Percentiles rank a stretch among this genome's conserved stretches.
Evolutionary conservation across 1,140 invertebrate species (phyloP).

Genomic region (Pogonomyrmex californicus): DNA sequence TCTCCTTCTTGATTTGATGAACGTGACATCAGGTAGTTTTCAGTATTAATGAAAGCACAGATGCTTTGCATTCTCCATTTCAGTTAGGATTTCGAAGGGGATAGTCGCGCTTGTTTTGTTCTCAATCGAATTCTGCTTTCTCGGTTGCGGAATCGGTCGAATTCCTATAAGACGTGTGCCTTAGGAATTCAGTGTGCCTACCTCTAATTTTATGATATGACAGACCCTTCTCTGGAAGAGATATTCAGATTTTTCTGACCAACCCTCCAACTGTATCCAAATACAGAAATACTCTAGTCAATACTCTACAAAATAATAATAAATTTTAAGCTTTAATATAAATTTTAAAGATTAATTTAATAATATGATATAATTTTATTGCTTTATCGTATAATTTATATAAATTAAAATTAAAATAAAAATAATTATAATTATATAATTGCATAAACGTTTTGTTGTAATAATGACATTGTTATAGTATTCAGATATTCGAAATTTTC

Average conservation of each 20-base stretch:
- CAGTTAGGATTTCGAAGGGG: slow-evolving; percentile 65
- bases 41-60: slow-evolving; percentile 82
- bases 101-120: slow-evolving; percentile 78
- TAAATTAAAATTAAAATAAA: background rate
- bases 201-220: slow-evolving; percentile 33
- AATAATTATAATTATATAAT: background rate
- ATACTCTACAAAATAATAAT: slow-evolving; percentile 13
- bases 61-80: slow-evolving; percentile 82
- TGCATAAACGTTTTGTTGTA: background rate
- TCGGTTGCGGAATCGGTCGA: slow-evolving; percentile 78
- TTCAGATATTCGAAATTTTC: slow-evolving; percentile 11
- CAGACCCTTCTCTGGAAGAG: slow-evolving; percentile 64
- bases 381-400: background rate
- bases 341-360: too few species aligned
- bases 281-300: background rate
- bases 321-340: background rate
- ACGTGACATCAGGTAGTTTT: slow-evolving; percentile 74
- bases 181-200: slow-evolving; percentile 45
- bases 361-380: slow-evolving; percentile 1
- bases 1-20: slow-evolving; percentile 56
- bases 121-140: slow-evolving; percentile 86
- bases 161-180: slow-evolving; percentile 82
- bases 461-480: background rate
- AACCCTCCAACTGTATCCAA: slow-evolving; percentile 31
- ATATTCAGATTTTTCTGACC: slow-evolving; percentile 67